A percentile compares a stretch with the other conserved stretches of the same genome.
Conservation (phyloP, 2,797 vertebrate species). For the Oryzias sinensis region DNA sequence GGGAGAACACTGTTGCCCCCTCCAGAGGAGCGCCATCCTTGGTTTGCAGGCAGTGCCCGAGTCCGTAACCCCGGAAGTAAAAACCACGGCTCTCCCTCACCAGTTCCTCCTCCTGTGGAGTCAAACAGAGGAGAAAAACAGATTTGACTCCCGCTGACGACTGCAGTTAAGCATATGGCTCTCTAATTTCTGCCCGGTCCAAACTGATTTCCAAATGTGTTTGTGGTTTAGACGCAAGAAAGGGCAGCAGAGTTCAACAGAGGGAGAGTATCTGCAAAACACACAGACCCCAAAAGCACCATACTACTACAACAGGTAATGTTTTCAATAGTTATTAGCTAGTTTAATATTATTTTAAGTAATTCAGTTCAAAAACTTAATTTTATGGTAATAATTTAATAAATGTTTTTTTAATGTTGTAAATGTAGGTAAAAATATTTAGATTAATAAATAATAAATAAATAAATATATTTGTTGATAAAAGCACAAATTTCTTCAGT, state of each 20-base stretch:
- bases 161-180: constrained; percentile 32
- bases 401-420: no score
- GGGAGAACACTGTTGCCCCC: constrained; percentile 71
- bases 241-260: constrained; percentile 14
- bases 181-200: constrained; percentile 29
- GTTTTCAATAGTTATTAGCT: no score
- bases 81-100: constrained; percentile 83
- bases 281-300: no score
- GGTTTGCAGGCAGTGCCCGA: constrained; percentile 85
- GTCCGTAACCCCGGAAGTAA: constrained; percentile 87
- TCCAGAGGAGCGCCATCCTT: constrained; percentile 78
- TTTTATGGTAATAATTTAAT: no score
- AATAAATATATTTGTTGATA: no score
- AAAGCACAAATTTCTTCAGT: no score
- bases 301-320: no score
- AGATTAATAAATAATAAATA: no score
- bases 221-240: constrained; percentile 18
- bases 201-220: constrained; percentile 15
- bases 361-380: no score
- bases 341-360: no score
- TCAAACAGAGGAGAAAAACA: constrained; percentile 43
- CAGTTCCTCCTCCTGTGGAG: constrained; percentile 86
- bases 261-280: no score
- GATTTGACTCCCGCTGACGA: constrained; percentile 44
- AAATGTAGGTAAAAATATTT: no score